phyloP scores from a whole-genome alignment of 2,888 invertebrate genomes.

The Diabrotica balteata region DNA sequence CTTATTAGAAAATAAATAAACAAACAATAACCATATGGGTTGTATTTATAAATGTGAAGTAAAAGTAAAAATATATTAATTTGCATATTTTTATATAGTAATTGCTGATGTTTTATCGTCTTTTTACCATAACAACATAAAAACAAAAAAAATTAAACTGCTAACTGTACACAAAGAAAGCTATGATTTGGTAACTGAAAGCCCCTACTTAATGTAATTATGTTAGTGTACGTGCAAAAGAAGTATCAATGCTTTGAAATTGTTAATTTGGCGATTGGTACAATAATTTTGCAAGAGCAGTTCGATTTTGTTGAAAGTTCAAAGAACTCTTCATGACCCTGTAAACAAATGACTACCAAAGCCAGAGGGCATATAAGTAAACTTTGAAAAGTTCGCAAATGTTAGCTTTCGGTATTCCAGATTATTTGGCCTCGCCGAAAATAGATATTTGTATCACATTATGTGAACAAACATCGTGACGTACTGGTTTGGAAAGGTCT shows the following conservation, averaged over 20 bases:
- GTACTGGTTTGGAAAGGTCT: conserved; percentile 45
- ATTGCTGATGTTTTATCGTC: too few relatives aligned
- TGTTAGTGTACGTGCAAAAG: too few relatives aligned
- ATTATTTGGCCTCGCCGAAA: conserved; percentile 16
- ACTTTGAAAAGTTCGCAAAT: conserved; percentile 4
- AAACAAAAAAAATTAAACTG: conserved; percentile 2
- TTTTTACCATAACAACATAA: neutral
- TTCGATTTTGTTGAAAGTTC: conserved; percentile 45
- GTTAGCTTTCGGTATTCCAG: neutral
- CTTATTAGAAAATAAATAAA: too few relatives aligned
- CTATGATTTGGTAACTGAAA: neutral
- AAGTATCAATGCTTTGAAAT: too few relatives aligned
- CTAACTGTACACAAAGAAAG: conserved; percentile 14
- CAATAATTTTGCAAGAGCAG: conserved; percentile 31
- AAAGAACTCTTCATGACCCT: conserved; percentile 52
- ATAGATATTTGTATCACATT: conserved; percentile 24
- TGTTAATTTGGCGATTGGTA: conserved; percentile 15
- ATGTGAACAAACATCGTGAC: conserved; percentile 48
- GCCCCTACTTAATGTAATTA: too few relatives aligned
- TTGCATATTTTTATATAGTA: too few relatives aligned
- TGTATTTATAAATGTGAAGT: neutral
- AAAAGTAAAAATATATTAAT: conserved; percentile 2
- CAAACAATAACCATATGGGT: neutral
- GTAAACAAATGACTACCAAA: conserved; percentile 39
- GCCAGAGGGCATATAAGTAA: conserved; percentile 9